Evolutionary conservation across 2,797 vertebrate genomes (phyloP).

Genomic region (Malurus leucopterus): DNA sequence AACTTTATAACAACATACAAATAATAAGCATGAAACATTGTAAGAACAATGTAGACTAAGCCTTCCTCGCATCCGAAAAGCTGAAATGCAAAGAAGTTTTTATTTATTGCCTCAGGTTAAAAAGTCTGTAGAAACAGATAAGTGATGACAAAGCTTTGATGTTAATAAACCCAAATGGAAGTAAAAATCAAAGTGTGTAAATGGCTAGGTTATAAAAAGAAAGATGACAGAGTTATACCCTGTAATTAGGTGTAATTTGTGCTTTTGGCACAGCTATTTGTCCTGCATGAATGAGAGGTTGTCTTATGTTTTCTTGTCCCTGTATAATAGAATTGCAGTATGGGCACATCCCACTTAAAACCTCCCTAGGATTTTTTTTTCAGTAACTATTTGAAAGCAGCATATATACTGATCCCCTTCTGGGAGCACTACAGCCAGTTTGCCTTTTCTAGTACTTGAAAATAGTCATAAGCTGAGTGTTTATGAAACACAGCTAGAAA

Average conservation of each 20-base stretch:
- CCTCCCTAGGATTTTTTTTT: neutral
- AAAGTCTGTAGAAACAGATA: conserved; percentile 72
- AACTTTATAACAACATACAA: conserved; percentile 59
- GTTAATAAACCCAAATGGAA: conserved; percentile 81
- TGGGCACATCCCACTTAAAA: conserved; percentile 45
- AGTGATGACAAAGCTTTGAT: conserved; percentile 81
- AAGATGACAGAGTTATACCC: conserved; percentile 76
- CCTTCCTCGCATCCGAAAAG: conserved; percentile 58
- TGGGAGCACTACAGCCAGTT: neutral
- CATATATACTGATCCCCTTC: neutral
- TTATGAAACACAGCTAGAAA: conserved; percentile 17
- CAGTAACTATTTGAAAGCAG: conserved; percentile 21
- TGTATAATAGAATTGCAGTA: conserved; percentile 50
- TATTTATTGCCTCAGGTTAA: conserved; percentile 72
- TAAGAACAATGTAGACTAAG: conserved; percentile 66
- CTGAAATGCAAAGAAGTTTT: conserved; percentile 69
- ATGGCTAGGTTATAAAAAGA: conserved; percentile 74
- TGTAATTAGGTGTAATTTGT: conserved; percentile 80
- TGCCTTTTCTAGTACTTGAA: neutral
- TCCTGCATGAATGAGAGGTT: conserved; percentile 71
- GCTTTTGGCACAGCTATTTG: conserved; percentile 75
- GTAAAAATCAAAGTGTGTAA: conserved; percentile 80
- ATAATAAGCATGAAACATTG: conserved; percentile 67
- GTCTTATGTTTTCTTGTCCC: conserved; percentile 66
- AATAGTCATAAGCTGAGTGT: neutral